Evolutionary conservation across 1,140 invertebrate species (phyloP).

Genomic region (Heliconius hermathena): DNA sequence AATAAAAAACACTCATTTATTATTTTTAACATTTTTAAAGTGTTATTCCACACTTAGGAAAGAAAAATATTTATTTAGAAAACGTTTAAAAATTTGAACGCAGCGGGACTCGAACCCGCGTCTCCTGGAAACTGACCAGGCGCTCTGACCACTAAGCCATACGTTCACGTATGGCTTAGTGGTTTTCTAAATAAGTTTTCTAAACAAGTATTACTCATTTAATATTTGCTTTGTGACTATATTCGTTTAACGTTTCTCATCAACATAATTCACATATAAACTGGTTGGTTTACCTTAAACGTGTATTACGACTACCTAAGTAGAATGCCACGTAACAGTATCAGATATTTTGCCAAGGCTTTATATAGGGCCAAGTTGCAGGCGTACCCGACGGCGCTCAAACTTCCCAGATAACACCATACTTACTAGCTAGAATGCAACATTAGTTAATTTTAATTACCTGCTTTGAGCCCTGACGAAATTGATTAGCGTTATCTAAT

Average conservation of each 20-base stretch:
- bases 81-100: no score
- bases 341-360: constrained; percentile 34
- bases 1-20: neutral
- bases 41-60: no score
- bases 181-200: no score
- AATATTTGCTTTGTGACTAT: neutral
- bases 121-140: no score
- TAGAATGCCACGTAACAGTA: constrained; percentile 22
- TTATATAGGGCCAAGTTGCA: constrained; percentile 36
- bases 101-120: no score
- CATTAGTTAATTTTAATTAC: constrained; percentile 33
- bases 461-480: constrained; percentile 21
- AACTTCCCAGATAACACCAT: constrained; percentile 34
- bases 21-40: neutral
- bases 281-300: neutral
- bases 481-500: constrained; percentile 23
- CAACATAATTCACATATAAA: neutral
- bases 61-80: no score
- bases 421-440: constrained; percentile 22
- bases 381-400: constrained; percentile 23
- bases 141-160: no score
- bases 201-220: neutral
- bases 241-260: neutral
- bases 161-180: no score
- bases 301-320: constrained; percentile 13